A percentile compares a stretch with the other conserved stretches of the same genome.
Evolutionary conservation across 1,140 invertebrate species (phyloP).

Genomic region (Hylaeus anthracinus): DNA sequence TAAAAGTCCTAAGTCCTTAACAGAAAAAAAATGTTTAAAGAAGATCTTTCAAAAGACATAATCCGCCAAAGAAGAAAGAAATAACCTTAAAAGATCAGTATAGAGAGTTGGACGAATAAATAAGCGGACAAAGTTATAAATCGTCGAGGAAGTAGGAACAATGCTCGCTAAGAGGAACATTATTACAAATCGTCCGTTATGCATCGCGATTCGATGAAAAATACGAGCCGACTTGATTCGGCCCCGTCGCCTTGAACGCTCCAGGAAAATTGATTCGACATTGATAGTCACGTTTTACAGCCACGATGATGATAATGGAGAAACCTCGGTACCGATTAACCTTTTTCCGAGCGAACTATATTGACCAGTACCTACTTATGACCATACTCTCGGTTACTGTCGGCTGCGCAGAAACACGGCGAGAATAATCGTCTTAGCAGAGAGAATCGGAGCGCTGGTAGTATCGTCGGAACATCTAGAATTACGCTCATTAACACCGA

Average conservation of each 20-base stretch:
- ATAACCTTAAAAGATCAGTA: too few species aligned
- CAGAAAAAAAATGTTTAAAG: too few species aligned
- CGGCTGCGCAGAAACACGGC: constrained; percentile 12
- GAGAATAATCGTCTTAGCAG: constrained; percentile 64
- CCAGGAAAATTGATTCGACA: constrained; percentile 45
- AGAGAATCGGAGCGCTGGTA: constrained; percentile 52
- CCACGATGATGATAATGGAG: constrained; percentile 34
- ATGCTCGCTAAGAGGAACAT: constrained; percentile 19
- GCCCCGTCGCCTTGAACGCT: not conserved
- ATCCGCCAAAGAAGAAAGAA: too few species aligned
- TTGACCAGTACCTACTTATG: constrained; percentile 56
- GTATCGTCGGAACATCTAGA: constrained; percentile 68
- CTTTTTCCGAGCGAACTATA: constrained; percentile 48
- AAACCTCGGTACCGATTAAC: constrained; percentile 52
- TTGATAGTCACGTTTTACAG: constrained; percentile 23
- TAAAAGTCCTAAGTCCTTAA: too few species aligned
- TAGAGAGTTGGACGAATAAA: not conserved
- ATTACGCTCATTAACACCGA: constrained; percentile 69
- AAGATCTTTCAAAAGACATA: too few species aligned
- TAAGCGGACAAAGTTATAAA: not conserved
- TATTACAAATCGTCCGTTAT: constrained; percentile 25
- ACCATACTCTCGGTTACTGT: constrained; percentile 42
- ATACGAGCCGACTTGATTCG: constrained; percentile 24
- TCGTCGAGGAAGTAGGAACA: not conserved
- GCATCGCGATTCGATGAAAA: constrained; percentile 9